Evolutionary conservation across 2,797 vertebrate genomes (phyloP), one percentile per base, ranked within the genome.

Genomic region (Crocodylus rhombifer): DNA sequence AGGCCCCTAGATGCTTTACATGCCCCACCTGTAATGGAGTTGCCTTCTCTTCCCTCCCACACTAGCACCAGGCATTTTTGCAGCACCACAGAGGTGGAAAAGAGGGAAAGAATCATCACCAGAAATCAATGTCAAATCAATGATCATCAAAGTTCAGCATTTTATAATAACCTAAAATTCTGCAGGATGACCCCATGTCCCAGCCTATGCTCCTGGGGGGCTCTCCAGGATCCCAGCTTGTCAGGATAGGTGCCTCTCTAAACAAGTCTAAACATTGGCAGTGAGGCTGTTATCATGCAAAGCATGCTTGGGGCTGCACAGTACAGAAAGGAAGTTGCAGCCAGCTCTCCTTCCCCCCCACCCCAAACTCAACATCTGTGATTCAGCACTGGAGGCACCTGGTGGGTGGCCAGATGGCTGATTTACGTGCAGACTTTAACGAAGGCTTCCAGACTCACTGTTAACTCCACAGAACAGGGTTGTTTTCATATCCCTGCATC

Each of bases 361-460:
- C 92, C 21, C 58, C 13, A 69, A 82, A 60, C 33, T 67, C 2
- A 5, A 14, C 69, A 63, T 58, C 89, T 8, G 67, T 95, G 95
- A 93, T 42, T 94, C 96, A 95, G 91, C 64, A 91, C 36, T 42
- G 36, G 15, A 55, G 78, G 36, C 18, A 64, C 23, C 57, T 11
- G 65, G 42, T 2, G 36, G 80, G 60, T 82, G 90, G 62, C 91
- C 17, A 10, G 7, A 13, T 77, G 83, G 87, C 65, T 88, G 57
- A 82, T 69, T 80, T 58, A 30, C 82, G 62, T 91, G 84, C 74
- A 23, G 85, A 36, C 23, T 0, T 61, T 1, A 80, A 30, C 14
- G 78, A 36, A 83, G 73, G 74, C 83, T 4, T 30, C 82, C 56
- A 55, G 71, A 73, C 17, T 0, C 62, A 28, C 3, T 5, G 4